A percentile compares a stretch with the other conserved stretches of the same genome.
Conservation (phyloP, 2,888 invertebrate genomes). For the Saturnia pavonia region DNA sequence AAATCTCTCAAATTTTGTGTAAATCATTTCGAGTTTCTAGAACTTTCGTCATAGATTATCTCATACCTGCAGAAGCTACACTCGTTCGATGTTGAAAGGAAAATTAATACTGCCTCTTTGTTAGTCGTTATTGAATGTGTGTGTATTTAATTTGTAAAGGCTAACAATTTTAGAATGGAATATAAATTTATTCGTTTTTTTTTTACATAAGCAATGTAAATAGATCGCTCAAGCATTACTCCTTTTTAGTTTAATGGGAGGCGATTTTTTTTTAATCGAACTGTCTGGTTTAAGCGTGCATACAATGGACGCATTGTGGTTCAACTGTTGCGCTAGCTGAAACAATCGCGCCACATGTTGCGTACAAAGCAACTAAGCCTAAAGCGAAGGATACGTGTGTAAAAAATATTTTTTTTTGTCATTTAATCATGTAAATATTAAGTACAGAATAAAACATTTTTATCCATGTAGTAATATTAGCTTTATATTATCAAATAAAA, state of each 20-base stretch:
- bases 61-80: not conserved
- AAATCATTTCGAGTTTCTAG: not conserved
- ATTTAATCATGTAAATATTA: slow-evolving; percentile 18
- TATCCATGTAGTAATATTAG: slow-evolving; percentile 12
- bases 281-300: too few species aligned
- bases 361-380: not conserved
- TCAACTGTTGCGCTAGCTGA: not conserved
- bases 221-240: too few species aligned
- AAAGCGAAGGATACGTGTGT: not conserved
- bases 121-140: not conserved
- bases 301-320: too few species aligned
- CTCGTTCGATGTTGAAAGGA: not conserved
- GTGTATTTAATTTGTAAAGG: not conserved
- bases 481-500: not conserved
- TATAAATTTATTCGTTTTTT: too few species aligned
- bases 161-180: too few species aligned
- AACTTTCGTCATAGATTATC: not conserved
- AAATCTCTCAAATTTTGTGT: not conserved
- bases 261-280: too few species aligned
- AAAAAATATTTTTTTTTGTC: not conserved
- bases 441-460: slow-evolving; percentile 4
- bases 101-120: not conserved
- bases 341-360: not conserved
- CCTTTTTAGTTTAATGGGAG: too few species aligned
- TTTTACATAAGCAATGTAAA: too few species aligned